Conservation (phyloP, 2,888 invertebrate species). For the Drosophila meridiana region DNA sequence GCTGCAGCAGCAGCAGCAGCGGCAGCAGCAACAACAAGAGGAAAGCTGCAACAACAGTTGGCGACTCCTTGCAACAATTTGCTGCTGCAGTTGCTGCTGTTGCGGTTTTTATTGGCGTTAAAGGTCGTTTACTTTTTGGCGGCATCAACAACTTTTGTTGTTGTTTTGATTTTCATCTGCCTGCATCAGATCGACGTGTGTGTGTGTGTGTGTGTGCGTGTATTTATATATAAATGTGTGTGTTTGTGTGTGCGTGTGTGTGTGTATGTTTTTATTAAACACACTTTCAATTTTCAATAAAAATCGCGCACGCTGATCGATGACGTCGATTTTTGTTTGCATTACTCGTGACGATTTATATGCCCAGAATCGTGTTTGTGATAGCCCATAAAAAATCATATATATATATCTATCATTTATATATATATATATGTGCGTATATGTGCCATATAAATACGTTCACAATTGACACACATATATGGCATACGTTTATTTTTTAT, state of each 20-base stretch:
- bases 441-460: constrained; percentile 47
- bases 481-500: constrained; percentile 34
- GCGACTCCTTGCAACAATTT: constrained; percentile 53
- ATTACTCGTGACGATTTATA: constrained; percentile 70
- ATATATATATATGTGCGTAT: background rate
- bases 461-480: constrained; percentile 33
- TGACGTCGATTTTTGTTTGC: constrained; percentile 74
- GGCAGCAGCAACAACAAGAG: constrained; percentile 33
- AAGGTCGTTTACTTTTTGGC: constrained; percentile 85
- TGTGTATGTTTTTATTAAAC: constrained; percentile 55
- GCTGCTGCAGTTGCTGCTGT: constrained; percentile 46
- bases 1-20: constrained; percentile 37
- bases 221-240: constrained; percentile 15
- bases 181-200: constrained; percentile 36
- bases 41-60: constrained; percentile 72
- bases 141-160: constrained; percentile 80
- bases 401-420: constrained; percentile 1
- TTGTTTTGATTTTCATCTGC: constrained; percentile 78
- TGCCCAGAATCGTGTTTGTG: constrained; percentile 63
- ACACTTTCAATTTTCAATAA: constrained; percentile 79
- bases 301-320: constrained; percentile 71
- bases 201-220: constrained; percentile 25
- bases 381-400: constrained; percentile 57
- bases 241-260: constrained; percentile 29
- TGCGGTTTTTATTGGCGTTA: constrained; percentile 80